Evolutionary conservation across 2,113 vertebrate genomes (phyloP).

Genomic region (Mustela lutreola): DNA sequence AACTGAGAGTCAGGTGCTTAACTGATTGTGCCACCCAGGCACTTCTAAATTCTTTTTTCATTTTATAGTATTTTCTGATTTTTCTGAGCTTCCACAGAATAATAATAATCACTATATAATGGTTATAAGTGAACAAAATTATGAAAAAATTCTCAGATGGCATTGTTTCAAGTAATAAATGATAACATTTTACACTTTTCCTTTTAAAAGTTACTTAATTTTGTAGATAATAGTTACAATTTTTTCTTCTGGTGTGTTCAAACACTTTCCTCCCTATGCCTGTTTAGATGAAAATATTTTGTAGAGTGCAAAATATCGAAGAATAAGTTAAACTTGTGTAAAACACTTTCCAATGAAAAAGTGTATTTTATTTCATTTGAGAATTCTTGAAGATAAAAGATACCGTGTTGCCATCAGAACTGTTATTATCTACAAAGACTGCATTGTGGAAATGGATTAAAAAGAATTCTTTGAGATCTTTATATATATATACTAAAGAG

Average conservation of each 20-base stretch:
- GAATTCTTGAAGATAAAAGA: slow-evolving; percentile 72
- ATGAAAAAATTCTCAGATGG: neutral
- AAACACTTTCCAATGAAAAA: slow-evolving; percentile 65
- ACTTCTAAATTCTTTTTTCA: neutral
- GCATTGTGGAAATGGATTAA: slow-evolving; percentile 64
- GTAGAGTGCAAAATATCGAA: neutral
- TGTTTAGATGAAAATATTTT: slow-evolving; percentile 54
- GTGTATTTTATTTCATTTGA: slow-evolving; percentile 68
- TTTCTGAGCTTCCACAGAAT: neutral
- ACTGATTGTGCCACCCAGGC: neutral
- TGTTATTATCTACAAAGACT: slow-evolving; percentile 73
- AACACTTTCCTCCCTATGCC: neutral
- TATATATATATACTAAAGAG: neutral
- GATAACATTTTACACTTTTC: neutral
- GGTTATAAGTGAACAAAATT: neutral
- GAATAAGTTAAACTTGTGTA: slow-evolving; percentile 33
- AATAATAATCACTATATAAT: neutral
- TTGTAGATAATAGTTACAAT: neutral
- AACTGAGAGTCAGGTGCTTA: neutral
- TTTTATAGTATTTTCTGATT: neutral
- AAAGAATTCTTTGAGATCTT: slow-evolving; percentile 62
- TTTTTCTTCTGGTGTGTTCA: neutral
- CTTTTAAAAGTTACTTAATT: slow-evolving; percentile 36
- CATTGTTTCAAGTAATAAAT: slow-evolving; percentile 1
- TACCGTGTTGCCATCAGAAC: slow-evolving; percentile 31